Evolutionary conservation across 2,888 invertebrate species (phyloP).

Genomic region (Boloria selene): DNA sequence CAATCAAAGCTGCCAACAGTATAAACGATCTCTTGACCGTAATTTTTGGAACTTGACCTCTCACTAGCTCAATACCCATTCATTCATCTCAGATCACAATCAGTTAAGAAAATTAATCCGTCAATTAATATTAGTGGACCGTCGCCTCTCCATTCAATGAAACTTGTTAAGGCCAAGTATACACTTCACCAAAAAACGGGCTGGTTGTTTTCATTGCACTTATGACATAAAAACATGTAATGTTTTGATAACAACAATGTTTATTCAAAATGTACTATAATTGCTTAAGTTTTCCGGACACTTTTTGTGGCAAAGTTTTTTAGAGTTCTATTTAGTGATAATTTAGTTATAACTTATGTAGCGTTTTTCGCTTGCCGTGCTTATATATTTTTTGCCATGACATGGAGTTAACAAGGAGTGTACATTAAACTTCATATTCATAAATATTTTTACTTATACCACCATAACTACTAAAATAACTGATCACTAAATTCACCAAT

Average conservation of each 20-base stretch:
- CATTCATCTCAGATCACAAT: constrained; percentile 48
- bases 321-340: not conserved
- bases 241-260: constrained; percentile 15
- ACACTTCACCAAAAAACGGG: not conserved
- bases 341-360: no score
- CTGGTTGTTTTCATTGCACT: constrained; percentile 15
- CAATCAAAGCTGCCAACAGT: constrained; percentile 19
- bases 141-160: constrained; percentile 39
- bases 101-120: constrained; percentile 60
- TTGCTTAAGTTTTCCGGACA: constrained; percentile 11
- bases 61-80: constrained; percentile 20
- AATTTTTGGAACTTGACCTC: constrained; percentile 29
- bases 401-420: no score
- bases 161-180: constrained; percentile 36
- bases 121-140: constrained; percentile 58
- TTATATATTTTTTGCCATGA: no score
- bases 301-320: constrained; percentile 1
- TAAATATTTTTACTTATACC: no score
- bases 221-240: constrained; percentile 13
- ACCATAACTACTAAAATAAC: no score
- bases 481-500: no score
- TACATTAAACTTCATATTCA: no score
- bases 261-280: constrained; percentile 9
- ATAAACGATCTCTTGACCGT: constrained; percentile 13
- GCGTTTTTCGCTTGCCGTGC: no score